Evolutionary conservation across 1,140 invertebrate species (phyloP).

Genomic region (Habropoda laboriosa): DNA sequence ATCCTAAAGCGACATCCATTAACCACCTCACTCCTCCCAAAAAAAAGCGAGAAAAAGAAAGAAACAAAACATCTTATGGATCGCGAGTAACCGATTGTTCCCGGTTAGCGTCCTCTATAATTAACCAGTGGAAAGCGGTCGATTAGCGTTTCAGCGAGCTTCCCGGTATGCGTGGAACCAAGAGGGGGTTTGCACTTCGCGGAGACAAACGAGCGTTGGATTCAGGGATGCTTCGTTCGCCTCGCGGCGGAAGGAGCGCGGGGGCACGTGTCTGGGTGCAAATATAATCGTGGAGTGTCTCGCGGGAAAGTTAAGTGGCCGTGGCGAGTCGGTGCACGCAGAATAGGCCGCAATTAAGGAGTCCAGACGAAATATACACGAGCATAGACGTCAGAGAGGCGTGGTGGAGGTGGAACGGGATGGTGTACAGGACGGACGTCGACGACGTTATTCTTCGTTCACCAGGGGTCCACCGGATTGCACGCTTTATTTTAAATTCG

Average conservation of each 20-base stretch:
- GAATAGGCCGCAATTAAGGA: constrained; percentile 67
- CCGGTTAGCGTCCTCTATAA: neutral
- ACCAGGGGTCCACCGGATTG: constrained; percentile 38
- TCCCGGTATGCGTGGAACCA: too few relatives aligned
- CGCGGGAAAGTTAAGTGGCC: constrained; percentile 64
- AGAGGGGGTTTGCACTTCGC: constrained; percentile 2
- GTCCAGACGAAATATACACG: constrained; percentile 58
- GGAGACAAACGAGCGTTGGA: constrained; percentile 1
- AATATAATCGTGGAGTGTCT: constrained; percentile 66
- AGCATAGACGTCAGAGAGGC: too few relatives aligned
- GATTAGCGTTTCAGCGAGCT: constrained; percentile 8
- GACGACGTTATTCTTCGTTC: constrained; percentile 41
- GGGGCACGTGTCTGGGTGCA: constrained; percentile 58
- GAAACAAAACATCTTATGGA: too few relatives aligned
- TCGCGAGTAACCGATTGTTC: neutral
- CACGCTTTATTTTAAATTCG: constrained; percentile 55
- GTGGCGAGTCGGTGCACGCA: constrained; percentile 57
- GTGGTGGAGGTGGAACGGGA: neutral
- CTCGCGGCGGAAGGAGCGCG: neutral
- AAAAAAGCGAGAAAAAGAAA: neutral
- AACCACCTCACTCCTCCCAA: neutral
- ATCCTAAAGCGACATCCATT: too few relatives aligned
- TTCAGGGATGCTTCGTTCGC: neutral
- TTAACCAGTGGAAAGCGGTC: neutral
- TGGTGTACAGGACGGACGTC: neutral